Evolutionary conservation across 2,113 vertebrate genomes (phyloP), one percentile per base, ranked within the genome.

Genomic region (Otocyon megalotis): DNA sequence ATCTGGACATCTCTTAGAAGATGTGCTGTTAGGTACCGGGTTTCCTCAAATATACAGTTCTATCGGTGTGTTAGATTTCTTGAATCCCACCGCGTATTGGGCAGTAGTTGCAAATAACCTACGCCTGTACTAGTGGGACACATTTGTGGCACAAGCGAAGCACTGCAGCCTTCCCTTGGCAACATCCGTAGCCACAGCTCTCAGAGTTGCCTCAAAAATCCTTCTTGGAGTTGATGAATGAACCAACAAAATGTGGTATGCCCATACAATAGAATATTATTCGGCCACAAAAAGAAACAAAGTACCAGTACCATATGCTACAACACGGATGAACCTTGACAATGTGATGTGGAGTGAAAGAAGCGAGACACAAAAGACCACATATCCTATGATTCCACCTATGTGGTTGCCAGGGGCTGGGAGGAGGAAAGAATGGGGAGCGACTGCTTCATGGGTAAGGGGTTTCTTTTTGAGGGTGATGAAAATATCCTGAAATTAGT

Each of bases 401-500:
- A 5, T 72, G 9, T 77, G 48, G 43, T 26, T 81, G 43, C 20
- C 43, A 81, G 67, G 54, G 9, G 1, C 20, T 72, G 43, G 20
- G 65, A 63, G 67, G 24, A 80, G 9, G 28, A 3, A 28, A 91
- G 50, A 50, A 50, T 80, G 43, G 17, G 12, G 28, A 69, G 7
- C 17, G 24, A 67, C 28, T 90, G 11, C 37, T 79, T 69, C 20
- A 63, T 82, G 26, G 22, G 8, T 20, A 53, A 43, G 10, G 22
- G 7, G 0, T 50, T 74, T 84, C 9, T 92, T 76, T 93, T 35
- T 3, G 15, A 14, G 37, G 5, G 19, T 83, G 84, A 87, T 80
- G 53, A 84, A 93, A 87, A 43, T 87, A 20, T 87, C 58, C 60
- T 88, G 53, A 79, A 93, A 90, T 85, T 96, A 50, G 54, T 91